phyloP scores from a whole-genome alignment of 64 coral and sea anemone species.

The Pachyseris speciosa region DNA sequence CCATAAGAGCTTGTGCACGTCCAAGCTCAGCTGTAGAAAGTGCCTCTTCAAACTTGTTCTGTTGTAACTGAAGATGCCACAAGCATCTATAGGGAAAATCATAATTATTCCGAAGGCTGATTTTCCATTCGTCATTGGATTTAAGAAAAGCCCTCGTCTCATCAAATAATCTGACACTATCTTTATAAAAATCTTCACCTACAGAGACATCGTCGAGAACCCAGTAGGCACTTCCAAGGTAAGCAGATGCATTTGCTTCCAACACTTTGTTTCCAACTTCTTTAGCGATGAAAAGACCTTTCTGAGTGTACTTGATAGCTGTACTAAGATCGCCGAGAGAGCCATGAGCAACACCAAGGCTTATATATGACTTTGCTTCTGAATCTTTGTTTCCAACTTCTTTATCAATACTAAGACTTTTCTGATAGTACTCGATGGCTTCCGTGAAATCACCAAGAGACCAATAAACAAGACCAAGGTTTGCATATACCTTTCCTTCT shows the following conservation, averaged over 20 bases:
- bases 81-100: background rate
- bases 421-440: no score
- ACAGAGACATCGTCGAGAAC: background rate
- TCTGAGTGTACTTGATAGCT: background rate
- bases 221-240: background rate
- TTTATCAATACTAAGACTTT: no score
- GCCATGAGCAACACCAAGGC: background rate
- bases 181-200: background rate
- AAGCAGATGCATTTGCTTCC: background rate
- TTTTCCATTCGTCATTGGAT: no score
- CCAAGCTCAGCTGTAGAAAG: no score
- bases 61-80: background rate
- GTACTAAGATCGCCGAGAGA: background rate
- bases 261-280: no score
- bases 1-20: no score
- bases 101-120: no score
- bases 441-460: background rate
- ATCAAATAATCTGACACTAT: background rate
- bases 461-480: no score
- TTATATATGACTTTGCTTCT: background rate
- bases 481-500: no score
- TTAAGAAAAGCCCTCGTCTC: no score
- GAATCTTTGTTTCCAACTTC: no score
- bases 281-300: background rate
- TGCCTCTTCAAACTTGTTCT: no score